These are phyloP conservation scores for Scaptomyza polygonia DNA, from an alignment of 2,888 invertebrate species.

Conservation along the genomic window DNA sequence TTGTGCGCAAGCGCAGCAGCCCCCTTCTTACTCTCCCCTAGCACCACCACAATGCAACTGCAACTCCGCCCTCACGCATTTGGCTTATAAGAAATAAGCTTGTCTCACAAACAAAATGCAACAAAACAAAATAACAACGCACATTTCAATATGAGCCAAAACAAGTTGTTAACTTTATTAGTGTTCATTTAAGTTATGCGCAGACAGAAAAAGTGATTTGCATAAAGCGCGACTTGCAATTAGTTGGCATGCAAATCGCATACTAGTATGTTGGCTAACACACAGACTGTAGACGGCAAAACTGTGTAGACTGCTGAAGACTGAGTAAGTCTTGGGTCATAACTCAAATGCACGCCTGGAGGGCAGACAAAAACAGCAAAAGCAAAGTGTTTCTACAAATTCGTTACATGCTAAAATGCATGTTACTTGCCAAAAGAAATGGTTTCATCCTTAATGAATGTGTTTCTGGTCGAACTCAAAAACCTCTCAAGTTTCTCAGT, in stretches of 20 bases:
- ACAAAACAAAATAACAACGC: neutral
- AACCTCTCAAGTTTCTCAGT: neutral
- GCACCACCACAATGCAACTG: too few species aligned
- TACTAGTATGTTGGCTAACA: slow-evolving; percentile 27
- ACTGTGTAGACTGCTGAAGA: slow-evolving; percentile 2
- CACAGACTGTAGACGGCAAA: slow-evolving; percentile 9
- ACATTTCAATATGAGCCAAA: slow-evolving; percentile 53
- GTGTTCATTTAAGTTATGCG: slow-evolving; percentile 34
- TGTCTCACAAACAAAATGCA: slow-evolving; percentile 13
- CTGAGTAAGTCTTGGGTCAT: slow-evolving; percentile 42
- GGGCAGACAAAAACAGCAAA: slow-evolving; percentile 30
- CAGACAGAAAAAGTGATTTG: slow-evolving; percentile 53
- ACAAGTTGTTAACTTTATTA: slow-evolving; percentile 71
- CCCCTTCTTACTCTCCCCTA: neutral
- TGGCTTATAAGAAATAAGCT: slow-evolving; percentile 50
- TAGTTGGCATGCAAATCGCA: slow-evolving; percentile 69
- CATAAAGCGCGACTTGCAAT: slow-evolving; percentile 61
- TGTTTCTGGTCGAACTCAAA: neutral
- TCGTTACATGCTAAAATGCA: slow-evolving; percentile 11
- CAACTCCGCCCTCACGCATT: slow-evolving; percentile 22
- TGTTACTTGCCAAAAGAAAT: slow-evolving; percentile 22
- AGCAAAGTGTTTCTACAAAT: slow-evolving; percentile 35
- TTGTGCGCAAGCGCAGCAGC: slow-evolving; percentile 45
- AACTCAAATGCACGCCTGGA: slow-evolving; percentile 42
- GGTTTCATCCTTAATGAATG: slow-evolving; percentile 25